Evolutionary conservation across 2,113 vertebrate species (phyloP).

Genomic region (Asarcornis scutulata): DNA sequence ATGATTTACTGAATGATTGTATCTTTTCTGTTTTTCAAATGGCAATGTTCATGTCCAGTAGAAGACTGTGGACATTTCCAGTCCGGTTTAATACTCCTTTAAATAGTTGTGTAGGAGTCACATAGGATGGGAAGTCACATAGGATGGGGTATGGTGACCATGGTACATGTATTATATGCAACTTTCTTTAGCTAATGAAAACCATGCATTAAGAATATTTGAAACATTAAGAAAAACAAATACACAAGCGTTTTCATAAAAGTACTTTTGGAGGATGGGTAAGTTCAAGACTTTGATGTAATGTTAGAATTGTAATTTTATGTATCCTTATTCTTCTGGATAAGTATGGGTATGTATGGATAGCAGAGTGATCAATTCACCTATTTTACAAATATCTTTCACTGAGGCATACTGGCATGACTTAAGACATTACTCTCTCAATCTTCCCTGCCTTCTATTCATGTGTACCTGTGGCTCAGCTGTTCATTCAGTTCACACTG

Average conservation of each 20-base stretch:
- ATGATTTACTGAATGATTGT: not conserved
- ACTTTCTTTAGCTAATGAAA: not conserved
- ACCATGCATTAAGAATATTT: not conserved
- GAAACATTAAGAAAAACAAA: fast-evolving
- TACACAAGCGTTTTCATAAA: not conserved
- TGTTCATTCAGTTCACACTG: not conserved
- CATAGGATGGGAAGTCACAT: not conserved
- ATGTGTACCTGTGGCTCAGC: not conserved
- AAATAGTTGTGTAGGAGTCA: not conserved
- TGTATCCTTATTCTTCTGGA: not conserved
- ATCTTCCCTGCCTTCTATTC: not conserved
- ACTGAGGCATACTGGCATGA: not conserved
- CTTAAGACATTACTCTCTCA: not conserved
- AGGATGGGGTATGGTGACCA: not conserved
- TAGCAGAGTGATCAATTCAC: not conserved
- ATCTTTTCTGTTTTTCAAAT: not conserved
- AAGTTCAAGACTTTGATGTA: not conserved
- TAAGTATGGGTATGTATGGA: not conserved
- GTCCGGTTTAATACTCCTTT: not conserved
- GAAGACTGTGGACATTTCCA: not conserved
- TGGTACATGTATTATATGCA: not conserved
- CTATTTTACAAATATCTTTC: not conserved
- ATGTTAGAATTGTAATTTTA: not conserved
- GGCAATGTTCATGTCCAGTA: not conserved
- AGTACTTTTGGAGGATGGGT: not conserved